phyloP scores from a whole-genome alignment of 2,113 vertebrate genomes.

The Entelurus aequoreus region DNA sequence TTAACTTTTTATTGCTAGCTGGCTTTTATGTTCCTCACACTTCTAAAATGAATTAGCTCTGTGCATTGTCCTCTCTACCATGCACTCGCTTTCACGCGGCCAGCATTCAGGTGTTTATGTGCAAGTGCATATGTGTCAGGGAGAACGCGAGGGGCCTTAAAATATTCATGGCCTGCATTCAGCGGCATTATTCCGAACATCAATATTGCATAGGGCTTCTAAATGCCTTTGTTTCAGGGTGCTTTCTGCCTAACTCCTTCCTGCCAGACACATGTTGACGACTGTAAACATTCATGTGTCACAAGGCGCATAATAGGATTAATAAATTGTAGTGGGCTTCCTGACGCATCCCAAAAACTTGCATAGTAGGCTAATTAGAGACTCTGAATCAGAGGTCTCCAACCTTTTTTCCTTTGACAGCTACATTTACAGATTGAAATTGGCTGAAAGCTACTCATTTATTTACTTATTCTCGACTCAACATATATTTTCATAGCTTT shows the following conservation, averaged over 20 bases:
- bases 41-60: constrained; percentile 15
- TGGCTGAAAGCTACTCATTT: too few species aligned
- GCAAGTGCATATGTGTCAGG: constrained; percentile 25
- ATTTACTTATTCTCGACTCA: too few species aligned
- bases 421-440: too few species aligned
- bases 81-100: constrained; percentile 1
- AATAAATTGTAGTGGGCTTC: background rate
- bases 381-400: too few species aligned
- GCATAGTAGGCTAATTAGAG: too few species aligned
- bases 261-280: constrained; percentile 20
- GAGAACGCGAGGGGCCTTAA: constrained; percentile 66
- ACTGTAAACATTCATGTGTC: constrained; percentile 24
- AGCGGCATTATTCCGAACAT: constrained; percentile 75
- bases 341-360: too few species aligned
- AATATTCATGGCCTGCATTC: constrained; percentile 81
- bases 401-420: too few species aligned
- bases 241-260: constrained; percentile 25
- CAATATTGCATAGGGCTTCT: constrained; percentile 79
- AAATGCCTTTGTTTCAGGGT: constrained; percentile 73
- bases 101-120: constrained; percentile 20
- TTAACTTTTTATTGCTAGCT: constrained; percentile 11
- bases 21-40: constrained; percentile 7
- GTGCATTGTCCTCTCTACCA: constrained; percentile 1
- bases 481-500: too few species aligned
- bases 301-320: constrained; percentile 2